Evolutionary conservation across 2,113 vertebrate genomes (phyloP).

Genomic region (Brienomyrus longianalis): DNA sequence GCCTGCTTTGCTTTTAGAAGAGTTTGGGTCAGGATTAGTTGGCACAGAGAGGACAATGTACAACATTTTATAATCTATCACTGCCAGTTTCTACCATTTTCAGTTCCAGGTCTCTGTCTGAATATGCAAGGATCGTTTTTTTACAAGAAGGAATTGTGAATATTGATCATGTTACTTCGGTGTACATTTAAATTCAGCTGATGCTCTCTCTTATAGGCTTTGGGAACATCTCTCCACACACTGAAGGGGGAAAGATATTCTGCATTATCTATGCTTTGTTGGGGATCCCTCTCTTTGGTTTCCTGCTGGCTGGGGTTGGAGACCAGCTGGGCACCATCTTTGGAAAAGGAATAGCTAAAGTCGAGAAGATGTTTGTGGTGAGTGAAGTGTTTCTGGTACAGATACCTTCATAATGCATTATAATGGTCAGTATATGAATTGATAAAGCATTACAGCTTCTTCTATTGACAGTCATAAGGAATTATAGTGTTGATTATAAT

Average conservation of each 20-base stretch:
- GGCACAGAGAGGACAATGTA: not conserved
- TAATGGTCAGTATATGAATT: not conserved
- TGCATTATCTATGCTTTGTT: constrained; percentile 90
- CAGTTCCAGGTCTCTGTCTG: not conserved
- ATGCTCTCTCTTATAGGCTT: constrained; percentile 66
- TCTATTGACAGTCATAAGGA: not conserved
- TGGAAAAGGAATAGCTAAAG: constrained; percentile 86
- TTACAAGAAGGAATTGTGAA: not conserved
- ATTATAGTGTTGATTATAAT: too few relatives aligned
- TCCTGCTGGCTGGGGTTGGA: constrained; percentile 88
- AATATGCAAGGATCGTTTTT: not conserved
- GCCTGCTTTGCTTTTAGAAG: not conserved
- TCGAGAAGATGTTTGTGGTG: constrained; percentile 91
- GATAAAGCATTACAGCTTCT: not conserved
- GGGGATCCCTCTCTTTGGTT: constrained; percentile 90
- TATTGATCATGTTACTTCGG: not conserved
- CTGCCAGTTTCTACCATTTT: not conserved
- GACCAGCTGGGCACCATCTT: constrained; percentile 94
- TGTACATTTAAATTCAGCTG: not conserved
- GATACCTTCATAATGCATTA: not conserved
- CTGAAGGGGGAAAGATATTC: constrained; percentile 89
- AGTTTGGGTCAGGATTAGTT: not conserved
- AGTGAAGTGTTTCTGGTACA: constrained; percentile 47
- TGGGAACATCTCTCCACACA: constrained; percentile 90
- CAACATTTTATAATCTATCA: not conserved